Evolutionary conservation across 1,140 invertebrate species (phyloP), one percentile per base, ranked within the genome.

Genomic region (Medauroidea extradentata): DNA sequence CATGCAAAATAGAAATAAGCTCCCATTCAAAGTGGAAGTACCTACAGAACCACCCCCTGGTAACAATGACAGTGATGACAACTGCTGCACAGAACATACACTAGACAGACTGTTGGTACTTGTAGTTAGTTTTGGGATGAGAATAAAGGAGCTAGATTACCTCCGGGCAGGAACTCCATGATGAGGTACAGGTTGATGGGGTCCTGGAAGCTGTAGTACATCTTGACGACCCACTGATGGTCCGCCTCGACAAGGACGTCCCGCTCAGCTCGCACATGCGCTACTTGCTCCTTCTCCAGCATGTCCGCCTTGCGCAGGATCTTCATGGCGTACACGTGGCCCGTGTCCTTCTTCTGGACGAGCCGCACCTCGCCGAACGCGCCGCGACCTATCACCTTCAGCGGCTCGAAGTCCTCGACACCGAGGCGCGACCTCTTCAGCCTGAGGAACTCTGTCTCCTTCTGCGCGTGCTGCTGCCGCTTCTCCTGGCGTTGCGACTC

Each of bases 261-360:
- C 59, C 98, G 81, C 79, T 99, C 98, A 8, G 97, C 97, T 67
- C 97, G 83, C 3, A 99, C 97, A 77, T 99, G 98, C 2, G 97
- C 98, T 53, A 99, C 90, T 81, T 99, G 97, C 81, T 99, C 97
- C 73, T 99, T 99, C 75, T 99, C 96, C 46, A 99, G 78, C 97
- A 99, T 99, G 73, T 99, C 97, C 13, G 94, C 93, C 76, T 99
- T 99, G 58, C 96, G 82, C 29, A 99, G 84, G 71, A 99, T 99
- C 79, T 99, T 99, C 98, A 99, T 99, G 13, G 98, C 98, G 78
- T 99, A 99, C 21, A 99, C 95, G 79, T 99, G 96, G 23, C 98
- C 98, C 8, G 96, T 99, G 74, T 99, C 98, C 76, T 98, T 97
- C 76, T 99, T 99, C 79, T 99, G 98, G 48, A 99, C 97, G 14